Base-by-base conservation (phyloP, 2,113 vertebrate genomes). In the Elaphurus davidianus region DNA sequence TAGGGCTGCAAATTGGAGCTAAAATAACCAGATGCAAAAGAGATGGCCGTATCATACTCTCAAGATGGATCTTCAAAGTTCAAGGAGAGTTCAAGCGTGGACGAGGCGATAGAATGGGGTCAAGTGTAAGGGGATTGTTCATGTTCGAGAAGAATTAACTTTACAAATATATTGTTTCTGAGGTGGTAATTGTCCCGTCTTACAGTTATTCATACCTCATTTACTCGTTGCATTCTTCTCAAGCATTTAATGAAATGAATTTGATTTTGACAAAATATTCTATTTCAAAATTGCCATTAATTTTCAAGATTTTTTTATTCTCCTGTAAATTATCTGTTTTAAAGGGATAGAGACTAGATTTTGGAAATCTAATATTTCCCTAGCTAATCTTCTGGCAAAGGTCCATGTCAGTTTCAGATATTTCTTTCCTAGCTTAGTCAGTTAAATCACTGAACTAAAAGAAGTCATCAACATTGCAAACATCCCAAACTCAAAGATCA, bases 21-120 rank as follows among this genome's bases (percentile, higher is more conserved):
- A 99, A 99, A 99, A 99, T 99, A 99, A 99, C 99, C 99, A 99
- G 99, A 99, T 99, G 99, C 99, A 99, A 99, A 99, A 99, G 99
- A 99, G 99, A 99, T 99, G 99, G 99, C 99, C 98, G 43, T 99
- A 99, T 99, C 99, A 98, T 97, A 98, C 98, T 99, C 98, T 99
- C 97, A 99, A 98, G 98, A 99, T 98, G 98, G 98, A 99, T 99
- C 98, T 99, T 98, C 99, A 98, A 99, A 99, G 99, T 99, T 99
- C 99, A 99, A 99, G 99, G 99, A 99, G 99, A 99, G 99, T 99
- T 99, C 99, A 99, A 99, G 99, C 99, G 99, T 99, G 99, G 99
- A 99, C 98, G 98, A 98, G 99, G 99, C 98, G 99, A 99, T 99
- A 99, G 99, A 99, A 98, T 98, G 98, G 98, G 99, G 99, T 99